A percentile compares a stretch with the other conserved stretches of the same genome.
Conservation (phyloP, 1,140 invertebrate genomes). For the Babylonia areolata region DNA sequence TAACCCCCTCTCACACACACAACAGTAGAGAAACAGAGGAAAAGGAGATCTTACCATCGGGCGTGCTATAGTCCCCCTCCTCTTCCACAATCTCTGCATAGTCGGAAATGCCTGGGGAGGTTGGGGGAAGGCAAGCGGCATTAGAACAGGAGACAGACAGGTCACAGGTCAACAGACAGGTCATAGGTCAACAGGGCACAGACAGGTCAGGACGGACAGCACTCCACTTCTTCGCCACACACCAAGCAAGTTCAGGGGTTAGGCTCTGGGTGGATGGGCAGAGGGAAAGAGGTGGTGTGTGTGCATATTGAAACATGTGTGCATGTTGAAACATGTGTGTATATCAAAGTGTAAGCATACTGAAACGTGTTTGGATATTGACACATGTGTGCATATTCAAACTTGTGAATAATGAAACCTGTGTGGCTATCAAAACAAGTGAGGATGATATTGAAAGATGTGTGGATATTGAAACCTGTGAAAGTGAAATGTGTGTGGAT, state of each 20-base stretch:
- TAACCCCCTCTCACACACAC: neutral
- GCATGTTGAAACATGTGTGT: no score
- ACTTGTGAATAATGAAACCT: no score
- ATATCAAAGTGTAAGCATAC: no score
- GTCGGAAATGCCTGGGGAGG: conserved; percentile 82
- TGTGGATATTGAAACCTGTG: no score
- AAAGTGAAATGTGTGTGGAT: no score
- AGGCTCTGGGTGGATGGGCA: neutral
- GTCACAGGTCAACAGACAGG: neutral
- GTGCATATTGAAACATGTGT: no score
- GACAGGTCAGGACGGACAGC: neutral
- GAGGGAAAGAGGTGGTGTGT: neutral
- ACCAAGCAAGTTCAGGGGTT: neutral
- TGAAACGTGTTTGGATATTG: no score
- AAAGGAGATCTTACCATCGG: conserved; percentile 83
- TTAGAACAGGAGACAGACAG: neutral
- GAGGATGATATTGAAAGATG: no score
- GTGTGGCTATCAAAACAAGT: no score
- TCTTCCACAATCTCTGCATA: conserved; percentile 97
- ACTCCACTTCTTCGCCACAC: neutral
- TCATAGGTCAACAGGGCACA: neutral
- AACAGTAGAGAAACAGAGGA: neutral
- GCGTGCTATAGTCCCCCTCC: conserved; percentile 96
- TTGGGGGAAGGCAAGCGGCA: neutral
- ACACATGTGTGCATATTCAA: no score